Evolutionary conservation across 1,140 invertebrate species (phyloP).

Genomic region (Habropoda laboriosa): DNA sequence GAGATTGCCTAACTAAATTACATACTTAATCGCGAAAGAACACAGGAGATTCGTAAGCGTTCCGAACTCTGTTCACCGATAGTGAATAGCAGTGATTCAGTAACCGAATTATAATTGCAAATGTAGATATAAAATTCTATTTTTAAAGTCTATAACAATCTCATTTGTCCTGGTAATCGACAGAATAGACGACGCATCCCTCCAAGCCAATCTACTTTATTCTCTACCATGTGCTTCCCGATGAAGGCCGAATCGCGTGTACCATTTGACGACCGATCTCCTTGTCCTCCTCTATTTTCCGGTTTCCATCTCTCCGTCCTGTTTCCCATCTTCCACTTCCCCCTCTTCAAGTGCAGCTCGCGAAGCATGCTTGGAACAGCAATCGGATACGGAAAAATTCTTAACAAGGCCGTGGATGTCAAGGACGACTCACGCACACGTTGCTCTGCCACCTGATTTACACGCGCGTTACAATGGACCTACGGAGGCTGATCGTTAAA

Average conservation of each 20-base stretch:
- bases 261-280: conserved; percentile 9
- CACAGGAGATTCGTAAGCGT: too few relatives aligned
- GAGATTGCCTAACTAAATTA: too few relatives aligned
- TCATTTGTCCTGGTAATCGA: too few relatives aligned
- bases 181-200: background rate
- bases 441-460: conserved; percentile 62
- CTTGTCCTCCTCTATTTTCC: background rate
- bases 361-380: conserved; percentile 53
- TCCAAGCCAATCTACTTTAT: background rate
- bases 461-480: conserved; percentile 22
- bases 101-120: background rate
- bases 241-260: conserved; percentile 13
- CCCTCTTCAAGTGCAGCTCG: conserved; percentile 53
- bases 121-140: conserved; percentile 7
- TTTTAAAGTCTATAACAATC: background rate
- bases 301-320: background rate
- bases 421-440: conserved; percentile 62
- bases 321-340: conserved; percentile 6
- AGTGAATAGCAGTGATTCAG: background rate
- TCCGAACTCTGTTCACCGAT: too few relatives aligned
- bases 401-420: conserved; percentile 74
- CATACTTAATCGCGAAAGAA: too few relatives aligned
- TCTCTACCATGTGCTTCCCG: background rate
- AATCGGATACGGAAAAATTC: conserved; percentile 76
- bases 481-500: background rate